Evolutionary conservation across 1,140 invertebrate species (phyloP).

Genomic region (Carposina sasakii): DNA sequence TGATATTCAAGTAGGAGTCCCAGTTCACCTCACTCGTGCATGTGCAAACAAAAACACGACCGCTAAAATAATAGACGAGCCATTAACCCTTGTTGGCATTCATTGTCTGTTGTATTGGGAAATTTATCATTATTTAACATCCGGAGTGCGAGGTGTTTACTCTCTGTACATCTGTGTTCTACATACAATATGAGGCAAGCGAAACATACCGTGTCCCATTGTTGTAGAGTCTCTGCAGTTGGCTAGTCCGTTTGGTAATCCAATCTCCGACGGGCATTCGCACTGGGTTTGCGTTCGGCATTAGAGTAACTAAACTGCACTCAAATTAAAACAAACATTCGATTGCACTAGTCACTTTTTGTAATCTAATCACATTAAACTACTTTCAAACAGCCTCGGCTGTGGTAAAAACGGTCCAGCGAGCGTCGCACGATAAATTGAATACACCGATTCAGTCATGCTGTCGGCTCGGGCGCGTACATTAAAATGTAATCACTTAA

Average conservation of each 20-base stretch:
- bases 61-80: conserved; percentile 16
- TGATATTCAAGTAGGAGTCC: conserved; percentile 50
- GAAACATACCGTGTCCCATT: conserved; percentile 66
- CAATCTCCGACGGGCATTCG: conserved; percentile 56
- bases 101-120: not conserved
- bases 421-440: conserved; percentile 38
- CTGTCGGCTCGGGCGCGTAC: conserved; percentile 36
- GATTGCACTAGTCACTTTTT: conserved; percentile 30
- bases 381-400: conserved; percentile 45
- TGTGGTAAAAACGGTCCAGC: conserved; percentile 33
- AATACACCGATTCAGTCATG: conserved; percentile 45
- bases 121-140: too few relatives aligned
- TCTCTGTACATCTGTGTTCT: conserved; percentile 1
- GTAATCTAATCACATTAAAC: conserved; percentile 31
- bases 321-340: conserved; percentile 35
- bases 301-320: conserved; percentile 26
- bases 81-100: not conserved
- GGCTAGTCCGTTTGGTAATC: conserved; percentile 55
- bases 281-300: conserved; percentile 53
- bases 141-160: not conserved
- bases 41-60: conserved; percentile 20
- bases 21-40: conserved; percentile 40
- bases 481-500: conserved; percentile 69
- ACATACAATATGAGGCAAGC: conserved; percentile 5
- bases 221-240: conserved; percentile 49